phyloP scores from a whole-genome alignment of 2,888 invertebrate species.

The Microplitis deprimator region DNA sequence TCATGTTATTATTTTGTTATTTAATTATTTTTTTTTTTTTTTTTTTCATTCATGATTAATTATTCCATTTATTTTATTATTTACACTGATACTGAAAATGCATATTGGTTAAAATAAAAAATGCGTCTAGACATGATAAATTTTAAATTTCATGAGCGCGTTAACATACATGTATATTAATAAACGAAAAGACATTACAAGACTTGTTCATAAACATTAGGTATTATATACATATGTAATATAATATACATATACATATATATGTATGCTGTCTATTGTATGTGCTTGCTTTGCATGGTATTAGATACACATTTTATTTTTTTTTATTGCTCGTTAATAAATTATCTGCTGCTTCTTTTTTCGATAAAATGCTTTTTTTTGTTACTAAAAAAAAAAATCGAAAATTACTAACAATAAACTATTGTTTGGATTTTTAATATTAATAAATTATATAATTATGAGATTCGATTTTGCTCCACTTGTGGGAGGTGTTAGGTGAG shows the following conservation, averaged over 20 bases:
- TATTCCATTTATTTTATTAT: not conserved
- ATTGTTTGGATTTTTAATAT: too few relatives aligned
- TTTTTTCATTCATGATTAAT: conserved; percentile 13
- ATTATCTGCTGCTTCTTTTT: not conserved
- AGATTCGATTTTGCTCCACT: conserved; percentile 39
- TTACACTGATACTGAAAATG: conserved; percentile 66
- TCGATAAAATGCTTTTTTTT: not conserved
- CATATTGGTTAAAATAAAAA: conserved; percentile 47
- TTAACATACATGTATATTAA: conserved; percentile 14
- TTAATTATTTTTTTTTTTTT: conserved; percentile 3
- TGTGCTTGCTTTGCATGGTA: not conserved
- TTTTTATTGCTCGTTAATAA: not conserved
- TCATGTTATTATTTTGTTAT: not conserved
- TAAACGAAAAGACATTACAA: not conserved
- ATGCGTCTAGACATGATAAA: conserved; percentile 36
- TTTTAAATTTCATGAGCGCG: conserved; percentile 25
- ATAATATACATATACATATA: not conserved
- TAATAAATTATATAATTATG: too few relatives aligned
- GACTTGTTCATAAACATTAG: conserved; percentile 19
- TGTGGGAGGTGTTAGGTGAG: conserved; percentile 59
- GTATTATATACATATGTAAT: conserved; percentile 27
- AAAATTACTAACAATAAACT: too few relatives aligned
- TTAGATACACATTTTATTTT: conserved; percentile 31
- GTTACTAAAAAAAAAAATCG: not conserved
- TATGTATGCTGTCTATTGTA: not conserved